A percentile compares a stretch with the other conserved stretches of the same genome.
Evolutionary conservation across 2,113 vertebrate species (phyloP).

Genomic region (Archilochus colubris): DNA sequence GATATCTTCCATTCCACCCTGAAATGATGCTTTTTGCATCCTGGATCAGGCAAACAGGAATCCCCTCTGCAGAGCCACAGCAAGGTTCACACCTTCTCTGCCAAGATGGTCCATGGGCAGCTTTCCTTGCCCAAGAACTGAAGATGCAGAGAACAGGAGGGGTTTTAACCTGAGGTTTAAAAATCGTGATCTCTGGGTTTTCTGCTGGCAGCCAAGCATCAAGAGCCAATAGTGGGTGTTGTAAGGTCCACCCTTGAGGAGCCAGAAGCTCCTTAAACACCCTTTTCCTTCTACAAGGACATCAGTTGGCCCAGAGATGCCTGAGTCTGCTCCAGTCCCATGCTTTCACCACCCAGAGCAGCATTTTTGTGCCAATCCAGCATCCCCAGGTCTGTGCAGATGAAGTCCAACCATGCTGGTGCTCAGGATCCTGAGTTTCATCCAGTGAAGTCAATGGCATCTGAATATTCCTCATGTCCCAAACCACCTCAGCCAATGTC

Average conservation of each 20-base stretch:
- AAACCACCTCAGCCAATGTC: neutral
- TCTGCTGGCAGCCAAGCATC: neutral
- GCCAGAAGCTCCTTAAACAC: neutral
- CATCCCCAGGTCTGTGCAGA: rapidly evolving
- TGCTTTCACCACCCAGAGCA: neutral
- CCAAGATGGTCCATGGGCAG: neutral
- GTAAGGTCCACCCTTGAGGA: neutral
- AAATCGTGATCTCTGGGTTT: neutral
- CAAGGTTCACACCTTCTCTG: neutral
- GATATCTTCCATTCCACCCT: neutral
- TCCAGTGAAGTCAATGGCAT: neutral
- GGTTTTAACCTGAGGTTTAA: neutral
- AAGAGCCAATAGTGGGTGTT: neutral
- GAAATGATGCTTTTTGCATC: rapidly evolving
- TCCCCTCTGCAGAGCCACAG: neutral
- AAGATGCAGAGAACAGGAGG: neutral
- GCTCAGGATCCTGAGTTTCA: neutral
- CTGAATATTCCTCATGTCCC: rapidly evolving
- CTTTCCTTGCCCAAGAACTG: neutral
- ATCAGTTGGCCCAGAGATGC: neutral
- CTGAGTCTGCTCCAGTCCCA: neutral
- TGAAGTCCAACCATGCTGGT: rapidly evolving
- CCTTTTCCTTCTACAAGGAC: neutral
- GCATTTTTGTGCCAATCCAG: neutral
- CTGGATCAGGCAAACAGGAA: neutral